Evolutionary conservation across 2,113 vertebrate species (phyloP).

Genomic region (Eulemur macaco): DNA sequence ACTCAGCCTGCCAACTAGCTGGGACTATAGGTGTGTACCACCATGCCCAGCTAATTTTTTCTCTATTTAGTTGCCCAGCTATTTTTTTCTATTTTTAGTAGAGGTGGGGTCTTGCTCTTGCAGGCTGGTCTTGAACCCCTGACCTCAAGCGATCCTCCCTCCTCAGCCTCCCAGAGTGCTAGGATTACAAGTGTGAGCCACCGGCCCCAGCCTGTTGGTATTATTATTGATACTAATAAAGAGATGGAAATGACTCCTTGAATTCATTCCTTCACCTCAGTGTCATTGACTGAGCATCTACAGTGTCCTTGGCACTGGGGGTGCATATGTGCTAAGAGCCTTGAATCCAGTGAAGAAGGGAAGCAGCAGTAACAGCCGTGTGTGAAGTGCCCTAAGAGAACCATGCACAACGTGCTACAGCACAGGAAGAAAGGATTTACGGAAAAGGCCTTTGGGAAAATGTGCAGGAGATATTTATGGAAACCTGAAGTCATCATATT

Average conservation of each 20-base stretch:
- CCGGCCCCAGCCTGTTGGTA: background rate
- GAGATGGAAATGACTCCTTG: background rate
- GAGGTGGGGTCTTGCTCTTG: too few relatives aligned
- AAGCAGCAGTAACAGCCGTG: background rate
- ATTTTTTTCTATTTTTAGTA: too few relatives aligned
- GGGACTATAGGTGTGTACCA: too few relatives aligned
- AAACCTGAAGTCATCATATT: slow-evolving; percentile 16
- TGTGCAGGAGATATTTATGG: background rate
- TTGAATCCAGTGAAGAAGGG: background rate
- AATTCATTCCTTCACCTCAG: background rate
- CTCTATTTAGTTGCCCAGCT: too few relatives aligned
- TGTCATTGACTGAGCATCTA: background rate
- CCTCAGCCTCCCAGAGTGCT: too few relatives aligned
- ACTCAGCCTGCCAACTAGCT: too few relatives aligned
- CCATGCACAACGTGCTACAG: rapidly evolving
- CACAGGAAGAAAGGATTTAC: background rate
- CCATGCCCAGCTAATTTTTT: too few relatives aligned
- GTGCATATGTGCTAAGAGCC: background rate
- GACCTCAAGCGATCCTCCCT: too few relatives aligned
- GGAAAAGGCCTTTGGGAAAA: background rate
- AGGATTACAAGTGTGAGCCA: too few relatives aligned
- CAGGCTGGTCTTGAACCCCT: too few relatives aligned
- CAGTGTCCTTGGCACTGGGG: too few relatives aligned
- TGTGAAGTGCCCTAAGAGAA: background rate
- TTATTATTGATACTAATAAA: background rate